These are phyloP conservation scores for Saguinus imperator DNA, from an alignment of 2,113 vertebrate genomes.

Conservation along the genomic window DNA sequence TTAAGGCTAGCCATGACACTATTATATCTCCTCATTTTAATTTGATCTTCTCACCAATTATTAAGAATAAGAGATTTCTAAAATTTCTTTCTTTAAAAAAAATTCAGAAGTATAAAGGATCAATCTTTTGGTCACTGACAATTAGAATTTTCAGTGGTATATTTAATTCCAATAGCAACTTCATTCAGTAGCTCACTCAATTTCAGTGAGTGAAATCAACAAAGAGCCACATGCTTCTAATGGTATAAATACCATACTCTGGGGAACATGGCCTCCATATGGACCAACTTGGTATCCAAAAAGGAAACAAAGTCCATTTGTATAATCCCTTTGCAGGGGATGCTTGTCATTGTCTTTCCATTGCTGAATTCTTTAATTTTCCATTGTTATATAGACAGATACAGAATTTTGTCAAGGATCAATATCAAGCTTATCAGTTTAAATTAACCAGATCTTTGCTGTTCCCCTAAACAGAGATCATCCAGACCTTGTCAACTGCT, in stretches of 20 bases:
- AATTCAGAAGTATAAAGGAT: no score
- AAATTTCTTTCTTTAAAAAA: no score
- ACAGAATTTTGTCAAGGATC: background rate
- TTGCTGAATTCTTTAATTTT: background rate
- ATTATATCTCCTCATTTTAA: no score
- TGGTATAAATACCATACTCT: background rate
- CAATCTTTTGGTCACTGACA: no score
- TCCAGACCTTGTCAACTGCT: background rate
- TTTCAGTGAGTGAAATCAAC: background rate
- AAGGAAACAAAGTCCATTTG: background rate
- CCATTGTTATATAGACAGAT: background rate
- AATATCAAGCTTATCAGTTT: background rate
- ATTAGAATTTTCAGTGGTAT: no score
- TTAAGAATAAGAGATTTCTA: no score
- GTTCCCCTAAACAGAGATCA: background rate
- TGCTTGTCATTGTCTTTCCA: background rate
- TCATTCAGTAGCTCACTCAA: no score
- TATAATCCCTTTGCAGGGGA: background rate
- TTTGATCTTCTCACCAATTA: no score
- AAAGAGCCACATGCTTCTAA: background rate
- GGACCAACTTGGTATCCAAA: background rate
- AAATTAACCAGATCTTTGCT: background rate
- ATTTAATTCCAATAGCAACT: no score
- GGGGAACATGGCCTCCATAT: background rate
- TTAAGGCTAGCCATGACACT: no score